These are phyloP conservation scores for Syritta pipiens DNA, from an alignment of 2,888 invertebrate species.

Conservation along the genomic window DNA sequence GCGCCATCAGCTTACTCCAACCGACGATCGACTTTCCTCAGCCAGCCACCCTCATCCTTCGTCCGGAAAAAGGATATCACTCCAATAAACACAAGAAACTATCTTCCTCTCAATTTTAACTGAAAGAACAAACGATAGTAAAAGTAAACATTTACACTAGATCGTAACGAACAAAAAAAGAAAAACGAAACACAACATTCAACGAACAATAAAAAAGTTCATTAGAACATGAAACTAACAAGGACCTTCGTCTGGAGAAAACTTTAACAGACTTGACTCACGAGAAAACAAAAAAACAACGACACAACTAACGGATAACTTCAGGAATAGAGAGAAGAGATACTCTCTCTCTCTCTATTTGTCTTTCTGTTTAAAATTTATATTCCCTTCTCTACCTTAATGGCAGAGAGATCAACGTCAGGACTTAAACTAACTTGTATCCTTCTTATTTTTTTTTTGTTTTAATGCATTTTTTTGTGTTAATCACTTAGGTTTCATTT, in stretches of 20 bases:
- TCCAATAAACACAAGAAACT: constrained; percentile 14
- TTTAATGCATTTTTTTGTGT: background rate
- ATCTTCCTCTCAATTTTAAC: constrained; percentile 16
- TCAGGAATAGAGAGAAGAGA: constrained; percentile 18
- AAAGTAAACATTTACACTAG: constrained; percentile 32
- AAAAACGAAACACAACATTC: too few species aligned
- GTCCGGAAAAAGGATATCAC: constrained; percentile 7
- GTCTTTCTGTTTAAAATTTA: constrained; percentile 4
- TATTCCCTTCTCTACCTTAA: constrained; percentile 48
- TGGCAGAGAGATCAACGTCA: constrained; percentile 44
- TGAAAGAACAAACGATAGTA: constrained; percentile 31
- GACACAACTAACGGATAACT: constrained; percentile 25
- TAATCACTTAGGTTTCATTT: constrained; percentile 18
- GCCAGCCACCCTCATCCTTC: too few species aligned
- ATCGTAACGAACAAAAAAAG: background rate
- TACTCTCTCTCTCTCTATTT: constrained; percentile 6
- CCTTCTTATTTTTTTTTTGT: constrained; percentile 8
- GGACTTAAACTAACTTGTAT: constrained; percentile 40
- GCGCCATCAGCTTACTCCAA: constrained; percentile 7
- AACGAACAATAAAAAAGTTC: constrained; percentile 20
- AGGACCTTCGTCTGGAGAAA: constrained; percentile 9
- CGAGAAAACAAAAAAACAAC: background rate
- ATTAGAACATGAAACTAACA: constrained; percentile 33
- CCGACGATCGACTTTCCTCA: background rate
- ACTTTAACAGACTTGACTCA: constrained; percentile 16